Evolutionary conservation across 2,888 invertebrate genomes (phyloP), one percentile per base, ranked within the genome.

Genomic region (Aleiodes leptofemur): DNA sequence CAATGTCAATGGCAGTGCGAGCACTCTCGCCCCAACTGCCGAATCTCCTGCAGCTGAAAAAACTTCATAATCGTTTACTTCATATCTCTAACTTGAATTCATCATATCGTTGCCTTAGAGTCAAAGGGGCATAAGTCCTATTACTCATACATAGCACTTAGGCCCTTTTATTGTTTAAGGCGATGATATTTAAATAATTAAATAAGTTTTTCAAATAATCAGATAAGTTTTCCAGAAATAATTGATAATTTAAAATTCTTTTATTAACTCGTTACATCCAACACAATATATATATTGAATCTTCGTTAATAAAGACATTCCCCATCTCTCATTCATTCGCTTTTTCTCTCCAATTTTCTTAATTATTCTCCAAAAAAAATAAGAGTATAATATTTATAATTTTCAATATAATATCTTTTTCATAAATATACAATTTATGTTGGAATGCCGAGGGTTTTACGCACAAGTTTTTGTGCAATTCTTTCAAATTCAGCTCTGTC

Each of bases 401-500:
- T 8, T 43, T 43, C 7, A 4, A 55, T 72, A 53, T 53, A 72
- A 64, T 70, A 31, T 66, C 59, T 61, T 23, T 55, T 14, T 55
- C 8, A 4, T 64, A n/a, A 34, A 29, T 72, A 79, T 77, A 59
- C 69, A 76, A 73, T 23, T 78, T 87, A 87, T 91, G 64, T 88
- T 87, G 93, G 92, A 81, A 97, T 91, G 34, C 96, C 96, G 61
- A 99, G 91, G 0, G 98, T 97, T 91, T 97, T 96, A 82, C 96
- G 92, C 31, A 99, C 99, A 82, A 98, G 93, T 86, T 94, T 93
- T 88, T 97, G 95, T 4, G 99, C 98, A 84, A 98, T 97, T 90
- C 93, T 94, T 86, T 98, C 96, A 89, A 99, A 99, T 88, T 98
- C 96, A 13, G 94, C 93, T 13, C 98, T 92, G 87, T 98, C 96